Base-by-base conservation (phyloP, 2,888 invertebrate species). In the Chloroclystis v-ata region DNA sequence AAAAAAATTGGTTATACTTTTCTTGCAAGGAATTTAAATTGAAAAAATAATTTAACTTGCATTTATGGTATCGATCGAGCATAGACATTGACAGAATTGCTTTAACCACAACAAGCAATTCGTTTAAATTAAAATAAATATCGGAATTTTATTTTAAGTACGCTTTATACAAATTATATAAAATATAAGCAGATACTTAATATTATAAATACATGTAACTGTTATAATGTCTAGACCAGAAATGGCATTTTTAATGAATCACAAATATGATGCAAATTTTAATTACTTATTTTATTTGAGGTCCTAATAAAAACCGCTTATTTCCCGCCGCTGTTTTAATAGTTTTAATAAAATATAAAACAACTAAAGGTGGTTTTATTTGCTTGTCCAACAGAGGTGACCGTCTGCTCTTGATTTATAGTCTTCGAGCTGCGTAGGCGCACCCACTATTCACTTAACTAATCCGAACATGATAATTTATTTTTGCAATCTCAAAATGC, bases 391-490 rank as follows among this genome's bases (percentile, higher is more conserved):
- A 20, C 33, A 12, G 37, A 66, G 66, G 63, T 63, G 64, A 67
- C 68, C 50, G 47, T 53, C 55, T 54, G 42, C 54, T 61, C 53
- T 59, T 67, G 73, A 77, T 77, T 75, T 76, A 78, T 51, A 37
- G 64, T 59, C 55, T 56, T 52, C 49, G 55, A 47, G 41, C 43
- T 65, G 75, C 70, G 78, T 75, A 55, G 78, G 78, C 71, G 75
- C 78, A 72, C 76, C 78, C 70, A 77, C 60, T 65, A 57, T 65
- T 67, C 68, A 64, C 28, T 49, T 49, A 50, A 50, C 50, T 43
- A 46, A 38, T 42, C 35, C 35, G 30, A 43, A 46, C 50, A 32
- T n/a, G 12, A 43, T 43, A 54, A 54, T 51, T 53, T 52, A 41
- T 53, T 54, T 52, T 53, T 32, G 48, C 52, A 52, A 49, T 53